Evolutionary conservation across 1,140 invertebrate genomes (phyloP).

Genomic region (Bombus vancouverensis): DNA sequence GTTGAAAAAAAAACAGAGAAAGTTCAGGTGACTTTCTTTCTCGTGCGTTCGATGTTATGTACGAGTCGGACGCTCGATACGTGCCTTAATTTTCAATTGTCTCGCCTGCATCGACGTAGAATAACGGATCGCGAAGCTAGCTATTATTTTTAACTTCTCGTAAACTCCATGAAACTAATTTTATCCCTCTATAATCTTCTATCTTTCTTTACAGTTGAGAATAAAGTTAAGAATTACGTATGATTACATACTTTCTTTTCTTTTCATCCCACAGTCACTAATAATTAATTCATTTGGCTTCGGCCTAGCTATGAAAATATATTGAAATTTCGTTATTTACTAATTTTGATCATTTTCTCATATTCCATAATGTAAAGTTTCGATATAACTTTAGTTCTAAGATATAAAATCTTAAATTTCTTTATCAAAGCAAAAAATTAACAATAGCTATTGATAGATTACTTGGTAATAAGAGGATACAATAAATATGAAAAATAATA

Average conservation of each 20-base stretch:
- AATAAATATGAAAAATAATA: not conserved
- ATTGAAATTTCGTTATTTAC: not conserved
- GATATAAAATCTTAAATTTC: not conserved
- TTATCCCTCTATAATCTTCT: not conserved
- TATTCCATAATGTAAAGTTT: not conserved
- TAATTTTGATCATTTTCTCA: not conserved
- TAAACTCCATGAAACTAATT: not conserved
- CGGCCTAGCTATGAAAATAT: not conserved
- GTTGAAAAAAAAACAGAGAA: constrained; percentile 54
- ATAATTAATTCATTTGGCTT: not conserved
- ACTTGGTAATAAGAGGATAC: no score
- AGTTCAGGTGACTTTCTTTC: constrained; percentile 58
- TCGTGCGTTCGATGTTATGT: constrained; percentile 36
- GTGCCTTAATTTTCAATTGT: constrained; percentile 66
- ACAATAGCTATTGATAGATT: not conserved
- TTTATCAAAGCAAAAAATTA: not conserved
- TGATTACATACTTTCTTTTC: not conserved
- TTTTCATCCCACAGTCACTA: not conserved
- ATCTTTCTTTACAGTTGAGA: not conserved
- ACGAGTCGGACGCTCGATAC: constrained; percentile 29
- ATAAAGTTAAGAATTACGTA: no score
- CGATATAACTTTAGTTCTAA: not conserved
- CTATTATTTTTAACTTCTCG: not conserved
- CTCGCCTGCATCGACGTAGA: constrained; percentile 10
- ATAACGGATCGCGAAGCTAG: not conserved